Conservation (phyloP, 2,888 invertebrate genomes). For the Hedychridium roseum region DNA sequence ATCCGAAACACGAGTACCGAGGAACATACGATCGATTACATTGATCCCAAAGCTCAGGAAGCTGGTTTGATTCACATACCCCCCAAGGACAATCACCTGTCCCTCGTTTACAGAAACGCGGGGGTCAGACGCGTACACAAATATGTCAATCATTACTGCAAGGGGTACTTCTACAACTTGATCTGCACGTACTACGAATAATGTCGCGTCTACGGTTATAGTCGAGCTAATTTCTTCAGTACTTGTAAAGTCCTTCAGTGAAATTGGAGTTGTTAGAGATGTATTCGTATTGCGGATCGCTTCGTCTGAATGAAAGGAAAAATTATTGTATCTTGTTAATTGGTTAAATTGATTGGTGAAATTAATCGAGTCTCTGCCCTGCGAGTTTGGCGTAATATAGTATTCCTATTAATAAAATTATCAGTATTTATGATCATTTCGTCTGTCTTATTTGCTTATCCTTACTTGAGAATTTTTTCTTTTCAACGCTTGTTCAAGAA, state of each 20-base stretch:
- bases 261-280: too few relatives aligned
- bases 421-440: constrained; percentile 50
- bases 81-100: constrained; percentile 73
- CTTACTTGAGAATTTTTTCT: too few relatives aligned
- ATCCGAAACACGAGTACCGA: too few relatives aligned
- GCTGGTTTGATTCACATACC: constrained; percentile 70
- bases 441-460: too few relatives aligned
- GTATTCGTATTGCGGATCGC: too few relatives aligned
- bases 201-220: constrained; percentile 4
- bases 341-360: not conserved
- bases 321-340: too few relatives aligned
- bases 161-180: constrained; percentile 56
- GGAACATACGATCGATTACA: constrained; percentile 50
- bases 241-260: too few relatives aligned
- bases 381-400: constrained; percentile 42
- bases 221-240: too few relatives aligned
- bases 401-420: constrained; percentile 55
- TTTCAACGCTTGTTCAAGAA: too few relatives aligned
- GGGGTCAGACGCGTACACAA: constrained; percentile 62
- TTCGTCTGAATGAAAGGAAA: too few relatives aligned
- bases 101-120: constrained; percentile 70
- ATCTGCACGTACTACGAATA: constrained; percentile 57
- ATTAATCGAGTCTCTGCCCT: constrained; percentile 21
- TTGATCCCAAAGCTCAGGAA: constrained; percentile 53
- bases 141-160: constrained; percentile 56